Conservation (phyloP, 92 coral and sea anemone species). For the Bergia sp. region DNA sequence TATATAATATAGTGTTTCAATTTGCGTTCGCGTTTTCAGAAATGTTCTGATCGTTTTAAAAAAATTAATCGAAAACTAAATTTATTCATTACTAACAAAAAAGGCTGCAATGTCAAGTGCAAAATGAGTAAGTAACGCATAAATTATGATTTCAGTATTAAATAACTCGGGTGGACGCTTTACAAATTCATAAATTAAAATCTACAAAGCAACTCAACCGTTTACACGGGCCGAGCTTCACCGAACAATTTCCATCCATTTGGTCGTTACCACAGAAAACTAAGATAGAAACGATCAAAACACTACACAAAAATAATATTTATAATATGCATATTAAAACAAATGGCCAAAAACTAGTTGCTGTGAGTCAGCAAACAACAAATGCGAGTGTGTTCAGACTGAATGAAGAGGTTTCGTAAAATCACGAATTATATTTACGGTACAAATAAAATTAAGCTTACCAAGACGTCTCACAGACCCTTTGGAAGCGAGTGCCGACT, state of each 20-base stretch:
- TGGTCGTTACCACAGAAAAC: constrained; percentile 2
- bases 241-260: neutral
- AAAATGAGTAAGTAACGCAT: constrained; percentile 25
- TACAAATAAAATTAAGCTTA: constrained; percentile 34
- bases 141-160: constrained; percentile 21
- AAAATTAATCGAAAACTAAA: constrained; percentile 12
- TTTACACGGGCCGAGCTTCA: neutral
- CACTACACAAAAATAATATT: neutral
- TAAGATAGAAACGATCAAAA: neutral
- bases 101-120: neutral
- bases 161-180: neutral
- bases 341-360: constrained; percentile 1
- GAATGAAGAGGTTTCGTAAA: neutral
- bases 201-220: neutral
- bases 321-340: neutral
- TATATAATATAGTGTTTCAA: neutral
- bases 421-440: neutral
- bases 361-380: neutral
- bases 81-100: neutral
- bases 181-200: neutral
- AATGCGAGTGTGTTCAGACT: neutral
- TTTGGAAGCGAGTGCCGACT: constrained; percentile 71
- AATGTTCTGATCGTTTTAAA: no score
- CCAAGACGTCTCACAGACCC: constrained; percentile 82
- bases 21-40: neutral